A percentile compares a stretch with the other conserved stretches of the same genome.
These are phyloP conservation scores for Trichomycterus rosablanca DNA, from an alignment of 2,113 vertebrate species.

Conservation along the genomic window DNA sequence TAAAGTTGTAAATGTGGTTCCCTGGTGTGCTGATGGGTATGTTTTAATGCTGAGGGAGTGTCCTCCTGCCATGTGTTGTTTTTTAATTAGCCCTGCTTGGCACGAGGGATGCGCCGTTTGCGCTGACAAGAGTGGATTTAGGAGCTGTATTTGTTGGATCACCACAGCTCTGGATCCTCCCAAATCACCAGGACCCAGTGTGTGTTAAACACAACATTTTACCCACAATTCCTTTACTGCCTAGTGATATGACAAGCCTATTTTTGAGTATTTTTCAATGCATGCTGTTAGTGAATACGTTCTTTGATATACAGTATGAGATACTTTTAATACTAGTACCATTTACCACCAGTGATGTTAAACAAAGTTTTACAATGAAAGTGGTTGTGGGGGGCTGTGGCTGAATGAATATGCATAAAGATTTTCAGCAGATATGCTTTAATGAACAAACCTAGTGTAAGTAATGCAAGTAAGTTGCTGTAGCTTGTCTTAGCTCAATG, in stretches of 20 bases:
- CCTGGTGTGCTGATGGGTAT: slow-evolving; percentile 72
- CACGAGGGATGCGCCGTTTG: slow-evolving; percentile 56
- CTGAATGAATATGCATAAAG: background rate
- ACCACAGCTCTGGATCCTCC: slow-evolving; percentile 19
- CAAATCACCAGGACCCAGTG: background rate
- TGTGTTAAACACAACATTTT: slow-evolving; percentile 3
- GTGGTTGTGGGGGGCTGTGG: no score
- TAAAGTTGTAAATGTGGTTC: slow-evolving; percentile 54
- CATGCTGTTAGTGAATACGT: background rate
- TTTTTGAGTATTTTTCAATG: background rate
- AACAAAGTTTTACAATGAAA: background rate
- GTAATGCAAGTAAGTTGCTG: slow-evolving; percentile 41
- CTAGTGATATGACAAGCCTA: background rate
- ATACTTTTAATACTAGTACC: background rate
- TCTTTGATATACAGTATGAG: background rate
- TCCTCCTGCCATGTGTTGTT: slow-evolving; percentile 74
- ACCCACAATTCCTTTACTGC: background rate
- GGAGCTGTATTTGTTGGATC: slow-evolving; percentile 53
- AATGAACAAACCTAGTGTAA: background rate
- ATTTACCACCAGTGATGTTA: background rate
- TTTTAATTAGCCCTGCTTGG: slow-evolving; percentile 74
- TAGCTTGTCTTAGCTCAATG: slow-evolving; percentile 57
- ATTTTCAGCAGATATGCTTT: background rate
- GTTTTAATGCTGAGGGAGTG: slow-evolving; percentile 64
- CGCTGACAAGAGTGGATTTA: slow-evolving; percentile 68